phyloP scores from a whole-genome alignment of 2,113 vertebrate species.

The Nestor notabilis region DNA sequence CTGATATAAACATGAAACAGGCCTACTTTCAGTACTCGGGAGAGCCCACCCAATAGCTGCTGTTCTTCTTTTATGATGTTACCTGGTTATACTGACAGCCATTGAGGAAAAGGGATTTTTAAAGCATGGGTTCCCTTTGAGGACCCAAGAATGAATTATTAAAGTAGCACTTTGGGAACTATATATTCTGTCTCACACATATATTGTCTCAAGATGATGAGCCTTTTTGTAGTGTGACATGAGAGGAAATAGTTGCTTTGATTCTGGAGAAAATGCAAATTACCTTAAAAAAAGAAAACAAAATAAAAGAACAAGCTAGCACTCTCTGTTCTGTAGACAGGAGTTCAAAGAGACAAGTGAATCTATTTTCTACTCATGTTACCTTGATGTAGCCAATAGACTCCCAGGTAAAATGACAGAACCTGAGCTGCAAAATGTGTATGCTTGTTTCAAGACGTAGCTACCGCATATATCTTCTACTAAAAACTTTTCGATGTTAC shows the following conservation, averaged over 20 bases:
- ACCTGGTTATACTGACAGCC: background rate
- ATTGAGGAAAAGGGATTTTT: background rate
- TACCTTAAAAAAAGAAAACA: background rate
- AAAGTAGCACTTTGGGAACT: constrained; percentile 1
- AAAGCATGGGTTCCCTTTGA: background rate
- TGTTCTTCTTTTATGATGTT: background rate
- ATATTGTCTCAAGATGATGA: background rate
- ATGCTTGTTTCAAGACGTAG: background rate
- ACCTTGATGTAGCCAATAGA: background rate
- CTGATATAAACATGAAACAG: background rate
- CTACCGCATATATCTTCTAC: background rate
- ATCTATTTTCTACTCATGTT: background rate
- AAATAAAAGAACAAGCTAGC: background rate
- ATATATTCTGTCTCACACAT: background rate
- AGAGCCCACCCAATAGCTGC: background rate
- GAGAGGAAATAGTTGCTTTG: constrained; percentile 17
- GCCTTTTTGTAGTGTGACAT: constrained; percentile 8
- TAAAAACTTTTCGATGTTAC: background rate
- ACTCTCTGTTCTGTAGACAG: background rate
- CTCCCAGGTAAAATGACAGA: background rate
- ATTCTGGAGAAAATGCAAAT: constrained; percentile 28
- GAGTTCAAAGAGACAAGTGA: background rate
- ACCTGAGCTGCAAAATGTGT: background rate
- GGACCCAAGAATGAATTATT: constrained; percentile 1
- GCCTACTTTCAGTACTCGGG: background rate